These are phyloP conservation scores for Morinoia aosen DNA, from an alignment of 2,888 invertebrate genomes.

Conservation along the genomic window DNA sequence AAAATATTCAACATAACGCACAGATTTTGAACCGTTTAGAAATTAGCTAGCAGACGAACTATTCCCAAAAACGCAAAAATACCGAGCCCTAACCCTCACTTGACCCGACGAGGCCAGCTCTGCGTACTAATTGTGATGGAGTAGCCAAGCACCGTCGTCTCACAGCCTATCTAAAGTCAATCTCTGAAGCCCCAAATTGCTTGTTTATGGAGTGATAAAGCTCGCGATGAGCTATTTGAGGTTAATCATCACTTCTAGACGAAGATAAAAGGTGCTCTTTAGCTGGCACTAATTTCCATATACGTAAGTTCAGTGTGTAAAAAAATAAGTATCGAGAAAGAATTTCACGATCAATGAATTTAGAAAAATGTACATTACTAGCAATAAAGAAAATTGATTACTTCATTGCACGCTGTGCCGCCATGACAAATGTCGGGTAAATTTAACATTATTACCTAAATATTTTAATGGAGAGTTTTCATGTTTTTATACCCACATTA, in stretches of 20 bases:
- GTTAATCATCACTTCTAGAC: neutral
- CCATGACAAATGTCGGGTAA: neutral
- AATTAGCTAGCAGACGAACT: neutral
- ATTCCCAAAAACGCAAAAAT: neutral
- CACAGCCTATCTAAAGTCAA: neutral
- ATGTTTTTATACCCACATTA: neutral
- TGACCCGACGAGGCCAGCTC: too few species aligned
- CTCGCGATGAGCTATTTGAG: neutral
- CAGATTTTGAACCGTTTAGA: neutral
- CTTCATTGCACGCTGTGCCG: neutral
- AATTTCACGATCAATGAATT: neutral
- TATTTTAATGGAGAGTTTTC: neutral
- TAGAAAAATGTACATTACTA: neutral
- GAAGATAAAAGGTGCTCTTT: neutral
- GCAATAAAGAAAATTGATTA: neutral
- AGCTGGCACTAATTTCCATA: neutral
- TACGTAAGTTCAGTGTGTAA: neutral
- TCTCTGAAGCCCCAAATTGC: neutral
- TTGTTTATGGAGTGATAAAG: constrained; percentile 1
- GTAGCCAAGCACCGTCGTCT: neutral
- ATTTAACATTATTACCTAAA: neutral
- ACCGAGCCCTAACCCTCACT: neutral
- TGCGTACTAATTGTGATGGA: neutral
- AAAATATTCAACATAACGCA: too few species aligned
- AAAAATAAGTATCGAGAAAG: neutral